phyloP scores from a whole-genome alignment of 2,113 vertebrate genomes.

The Leucoraja erinaceus region DNA sequence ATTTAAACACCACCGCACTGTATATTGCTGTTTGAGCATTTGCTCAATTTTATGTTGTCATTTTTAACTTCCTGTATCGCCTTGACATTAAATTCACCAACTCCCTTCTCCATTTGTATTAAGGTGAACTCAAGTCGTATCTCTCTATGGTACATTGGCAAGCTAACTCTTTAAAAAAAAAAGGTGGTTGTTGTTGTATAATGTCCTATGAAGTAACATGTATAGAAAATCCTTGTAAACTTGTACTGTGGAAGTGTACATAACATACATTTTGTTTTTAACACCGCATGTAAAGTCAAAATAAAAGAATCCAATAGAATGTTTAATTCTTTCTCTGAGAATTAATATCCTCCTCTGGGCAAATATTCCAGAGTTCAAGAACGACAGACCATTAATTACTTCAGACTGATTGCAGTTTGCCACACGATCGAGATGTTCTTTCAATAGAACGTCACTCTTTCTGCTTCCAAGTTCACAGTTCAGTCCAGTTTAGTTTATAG shows the following conservation, averaged over 20 bases:
- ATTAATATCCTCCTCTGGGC: not conserved
- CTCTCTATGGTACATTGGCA: slow-evolving; percentile 84
- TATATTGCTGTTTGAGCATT: slow-evolving; percentile 88
- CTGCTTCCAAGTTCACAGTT: too few species aligned
- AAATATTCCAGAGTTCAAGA: not conserved
- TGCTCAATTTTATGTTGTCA: slow-evolving; percentile 70
- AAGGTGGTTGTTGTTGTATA: slow-evolving; percentile 77
- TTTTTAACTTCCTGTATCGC: slow-evolving; percentile 78
- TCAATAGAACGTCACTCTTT: too few species aligned
- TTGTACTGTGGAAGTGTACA: slow-evolving; percentile 99
- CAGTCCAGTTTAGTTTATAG: too few species aligned
- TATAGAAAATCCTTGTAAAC: slow-evolving; percentile 88
- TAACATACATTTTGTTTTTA: slow-evolving; percentile 94
- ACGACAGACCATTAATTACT: not conserved
- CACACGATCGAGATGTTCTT: not conserved
- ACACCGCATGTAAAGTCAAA: slow-evolving; percentile 99
- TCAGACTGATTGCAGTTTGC: not conserved
- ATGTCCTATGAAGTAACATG: slow-evolving; percentile 82
- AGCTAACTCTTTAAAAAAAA: slow-evolving; percentile 60
- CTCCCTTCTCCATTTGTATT: slow-evolving; percentile 80
- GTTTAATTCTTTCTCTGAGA: not conserved
- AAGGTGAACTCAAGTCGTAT: slow-evolving; percentile 82
- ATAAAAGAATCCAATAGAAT: slow-evolving; percentile 89
- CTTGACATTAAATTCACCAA: slow-evolving; percentile 79
- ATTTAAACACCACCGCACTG: slow-evolving; percentile 71